Percentiles rank a stretch among this genome's conserved stretches.
Evolutionary conservation across 1,140 invertebrate genomes (phyloP).

Genomic region (Cotesia vestalis): DNA sequence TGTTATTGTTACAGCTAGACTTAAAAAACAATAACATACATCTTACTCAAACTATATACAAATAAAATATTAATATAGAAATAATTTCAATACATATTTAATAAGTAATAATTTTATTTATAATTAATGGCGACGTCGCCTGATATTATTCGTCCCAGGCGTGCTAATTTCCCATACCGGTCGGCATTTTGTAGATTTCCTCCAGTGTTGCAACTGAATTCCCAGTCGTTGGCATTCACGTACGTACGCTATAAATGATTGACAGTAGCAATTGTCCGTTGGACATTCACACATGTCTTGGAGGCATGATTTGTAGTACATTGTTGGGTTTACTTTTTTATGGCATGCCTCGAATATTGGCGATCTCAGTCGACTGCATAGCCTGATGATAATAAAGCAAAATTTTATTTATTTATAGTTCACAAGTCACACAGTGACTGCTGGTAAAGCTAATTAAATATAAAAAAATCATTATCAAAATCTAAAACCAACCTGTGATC

Average conservation of each 20-base stretch:
- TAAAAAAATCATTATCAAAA: too few species aligned
- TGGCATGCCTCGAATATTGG: constrained; percentile 70
- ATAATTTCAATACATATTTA: too few species aligned
- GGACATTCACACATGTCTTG: constrained; percentile 92
- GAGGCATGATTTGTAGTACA: constrained; percentile 86
- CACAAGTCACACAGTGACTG: too few species aligned
- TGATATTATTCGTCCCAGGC: constrained; percentile 18
- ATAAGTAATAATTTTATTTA: too few species aligned
- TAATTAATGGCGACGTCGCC: constrained; percentile 31
- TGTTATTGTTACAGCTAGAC: too few species aligned
- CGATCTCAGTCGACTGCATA: constrained; percentile 56
- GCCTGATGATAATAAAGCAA: constrained; percentile 39
- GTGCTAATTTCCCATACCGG: constrained; percentile 50
- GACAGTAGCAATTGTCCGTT: constrained; percentile 83
- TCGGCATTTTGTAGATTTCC: constrained; percentile 70
- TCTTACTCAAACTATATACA: too few species aligned
- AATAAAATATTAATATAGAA: too few species aligned
- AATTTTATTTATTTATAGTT: too few species aligned
- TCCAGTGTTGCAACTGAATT: constrained; percentile 74
- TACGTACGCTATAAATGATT: constrained; percentile 87
- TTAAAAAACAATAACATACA: too few species aligned
- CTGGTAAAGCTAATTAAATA: too few species aligned
- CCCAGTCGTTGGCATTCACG: constrained; percentile 84
- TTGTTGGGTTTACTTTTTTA: constrained; percentile 76
- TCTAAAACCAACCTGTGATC: constrained; percentile 50